Conservation (phyloP, 2,888 invertebrate genomes). For the Erebia ligea region DNA sequence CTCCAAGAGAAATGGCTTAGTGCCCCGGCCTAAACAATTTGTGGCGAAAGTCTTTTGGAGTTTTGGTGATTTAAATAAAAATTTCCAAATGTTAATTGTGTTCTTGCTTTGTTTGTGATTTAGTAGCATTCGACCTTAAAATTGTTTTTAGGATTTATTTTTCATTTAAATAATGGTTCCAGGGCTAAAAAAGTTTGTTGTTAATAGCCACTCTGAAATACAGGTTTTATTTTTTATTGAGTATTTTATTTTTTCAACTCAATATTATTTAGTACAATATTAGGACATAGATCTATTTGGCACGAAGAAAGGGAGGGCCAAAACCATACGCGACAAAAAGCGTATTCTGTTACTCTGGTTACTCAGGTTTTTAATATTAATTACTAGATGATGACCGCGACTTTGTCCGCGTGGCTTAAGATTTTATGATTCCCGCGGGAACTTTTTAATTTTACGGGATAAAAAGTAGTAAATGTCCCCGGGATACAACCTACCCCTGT, state of each 20-base stretch:
- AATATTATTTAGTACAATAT: background rate
- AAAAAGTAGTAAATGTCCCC: no score
- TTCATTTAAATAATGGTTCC: conserved; percentile 11
- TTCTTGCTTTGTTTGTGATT: conserved; percentile 15
- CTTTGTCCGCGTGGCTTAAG: no score
- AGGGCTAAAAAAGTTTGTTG: conserved; percentile 4
- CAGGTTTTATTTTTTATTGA: conserved; percentile 1
- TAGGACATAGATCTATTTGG: no score
- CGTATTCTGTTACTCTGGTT: no score
- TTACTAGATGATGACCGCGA: no score
- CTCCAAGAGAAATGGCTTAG: conserved; percentile 69
- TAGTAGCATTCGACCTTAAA: conserved; percentile 18
- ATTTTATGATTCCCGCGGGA: no score
- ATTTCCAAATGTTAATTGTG: conserved; percentile 20
- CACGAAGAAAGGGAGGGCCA: no score
- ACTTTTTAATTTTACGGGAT: no score
- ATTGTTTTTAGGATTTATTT: conserved; percentile 17
- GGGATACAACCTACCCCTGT: no score
- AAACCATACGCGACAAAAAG: no score
- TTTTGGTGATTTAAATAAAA: conserved; percentile 25
- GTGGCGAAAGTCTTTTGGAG: conserved; percentile 43
- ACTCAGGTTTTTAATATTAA: no score
- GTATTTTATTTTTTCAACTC: background rate
- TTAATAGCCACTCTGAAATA: background rate
- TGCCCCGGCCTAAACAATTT: conserved; percentile 51